Evolutionary conservation across 2,888 invertebrate species (phyloP), one percentile per base, ranked within the genome.

Genomic region (Tridacna crocea): DNA sequence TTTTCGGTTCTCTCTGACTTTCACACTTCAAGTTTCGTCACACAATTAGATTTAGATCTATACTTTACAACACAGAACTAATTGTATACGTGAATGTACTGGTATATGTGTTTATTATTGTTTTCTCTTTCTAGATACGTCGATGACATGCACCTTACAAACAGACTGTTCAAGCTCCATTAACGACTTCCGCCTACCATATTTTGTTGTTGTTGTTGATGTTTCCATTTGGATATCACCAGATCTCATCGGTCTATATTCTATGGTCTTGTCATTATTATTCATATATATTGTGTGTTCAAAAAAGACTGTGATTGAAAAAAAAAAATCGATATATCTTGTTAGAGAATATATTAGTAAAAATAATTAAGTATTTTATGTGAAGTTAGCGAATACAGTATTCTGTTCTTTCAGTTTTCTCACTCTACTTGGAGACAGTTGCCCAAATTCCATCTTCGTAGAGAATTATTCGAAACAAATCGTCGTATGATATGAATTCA

Each of bases 81-180:
- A n/a, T n/a, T n/a, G n/a, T n/a, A n/a, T n/a, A n/a, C n/a, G n/a
- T n/a, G n/a, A n/a, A n/a, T n/a, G n/a, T n/a, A n/a, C n/a, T n/a
- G n/a, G n/a, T n/a, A n/a, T n/a, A n/a, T n/a, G n/a, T n/a, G n/a
- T n/a, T n/a, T n/a, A n/a, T n/a, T n/a, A n/a, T 19, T 26, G 6
- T 63, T 51, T 75, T 70, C 79, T 51, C 72, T 26, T 89, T 88
- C 66, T 88, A 92, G 93, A 82, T 93, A 92, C 83, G 90, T 89
- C 1, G 92, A 93, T 82, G 91, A 91, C 48, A 92, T 91, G 91
- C 91, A 92, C 77, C 77, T 82, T 46, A 91, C 91, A 27, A 90
- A 92, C 81, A 86, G 89, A 72, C 86, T 92, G 22, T 92, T 91
- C 86, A 90, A 85, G 73, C 88, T 92, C n/a, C 90, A 92, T 80